A percentile compares a stretch with the other conserved stretches of the same genome.
phyloP scores from a whole-genome alignment of 2,113 vertebrate species.

The Oreotrochilus melanogaster region DNA sequence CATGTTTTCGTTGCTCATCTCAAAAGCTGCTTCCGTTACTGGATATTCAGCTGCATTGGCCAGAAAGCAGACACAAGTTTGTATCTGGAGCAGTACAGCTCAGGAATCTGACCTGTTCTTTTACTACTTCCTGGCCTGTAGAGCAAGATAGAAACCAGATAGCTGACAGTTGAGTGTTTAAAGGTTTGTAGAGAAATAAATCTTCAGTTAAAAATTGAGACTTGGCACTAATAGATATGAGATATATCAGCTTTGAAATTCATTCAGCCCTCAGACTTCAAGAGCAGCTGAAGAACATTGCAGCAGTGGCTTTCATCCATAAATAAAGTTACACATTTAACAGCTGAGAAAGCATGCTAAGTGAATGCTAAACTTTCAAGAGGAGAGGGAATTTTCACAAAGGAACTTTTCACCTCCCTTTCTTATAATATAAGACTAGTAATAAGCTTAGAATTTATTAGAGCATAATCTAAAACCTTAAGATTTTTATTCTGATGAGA shows the following conservation, averaged over 20 bases:
- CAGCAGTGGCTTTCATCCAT: constrained; percentile 48
- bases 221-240: not conserved
- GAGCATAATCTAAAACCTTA: not conserved
- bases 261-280: constrained; percentile 36
- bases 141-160: not conserved
- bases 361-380: not conserved
- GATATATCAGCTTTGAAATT: constrained; percentile 1
- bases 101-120: not conserved
- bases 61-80: not conserved
- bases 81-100: not conserved
- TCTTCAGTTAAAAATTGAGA: not conserved
- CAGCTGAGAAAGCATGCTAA: constrained; percentile 7
- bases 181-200: not conserved
- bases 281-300: constrained; percentile 26
- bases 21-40: not conserved
- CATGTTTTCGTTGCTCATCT: not conserved
- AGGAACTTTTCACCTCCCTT: not conserved
- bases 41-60: not conserved
- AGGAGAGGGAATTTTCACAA: not conserved
- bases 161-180: not conserved
- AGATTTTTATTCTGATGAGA: not conserved
- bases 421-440: not conserved
- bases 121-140: not conserved
- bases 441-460: not conserved
- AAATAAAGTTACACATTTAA: constrained; percentile 22